Evolutionary conservation across 1,140 invertebrate species (phyloP).

Genomic region (Mycetomoellerius zeteki): DNA sequence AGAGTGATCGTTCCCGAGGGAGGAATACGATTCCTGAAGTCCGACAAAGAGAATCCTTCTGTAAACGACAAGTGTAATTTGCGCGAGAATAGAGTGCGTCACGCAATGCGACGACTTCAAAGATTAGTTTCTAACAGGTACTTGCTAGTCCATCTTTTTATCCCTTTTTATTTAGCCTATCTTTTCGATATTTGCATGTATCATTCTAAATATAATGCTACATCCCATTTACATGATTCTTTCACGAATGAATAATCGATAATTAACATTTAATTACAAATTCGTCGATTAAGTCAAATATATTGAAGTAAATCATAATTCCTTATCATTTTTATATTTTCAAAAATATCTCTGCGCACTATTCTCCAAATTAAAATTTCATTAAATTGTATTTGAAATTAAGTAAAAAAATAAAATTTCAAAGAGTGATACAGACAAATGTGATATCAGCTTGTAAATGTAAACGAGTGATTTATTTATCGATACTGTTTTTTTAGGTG

Average conservation of each 20-base stretch:
- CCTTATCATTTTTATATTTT: neutral
- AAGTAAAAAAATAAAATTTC: neutral
- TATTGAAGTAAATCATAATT: neutral
- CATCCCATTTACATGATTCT: neutral
- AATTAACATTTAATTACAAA: too few relatives aligned
- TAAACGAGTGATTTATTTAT: constrained; percentile 50
- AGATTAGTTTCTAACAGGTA: constrained; percentile 75
- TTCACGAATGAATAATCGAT: neutral
- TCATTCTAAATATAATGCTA: neutral
- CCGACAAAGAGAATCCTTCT: constrained; percentile 74
- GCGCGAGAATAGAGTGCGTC: constrained; percentile 75
- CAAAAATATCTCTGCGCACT: neutral
- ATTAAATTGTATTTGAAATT: neutral
- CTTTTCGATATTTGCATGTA: neutral
- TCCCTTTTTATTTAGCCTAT: neutral
- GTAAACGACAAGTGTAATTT: constrained; percentile 78
- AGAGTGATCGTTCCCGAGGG: constrained; percentile 80
- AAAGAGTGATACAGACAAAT: neutral
- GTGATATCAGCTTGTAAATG: neutral
- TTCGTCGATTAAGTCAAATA: neutral
- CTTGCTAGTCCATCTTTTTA: neutral
- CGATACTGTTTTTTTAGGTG: neutral
- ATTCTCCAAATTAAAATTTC: neutral
- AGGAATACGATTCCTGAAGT: constrained; percentile 72
- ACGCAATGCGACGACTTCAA: constrained; percentile 74